phyloP scores from a whole-genome alignment of 2,888 invertebrate species.

The Nycteola revayana region DNA sequence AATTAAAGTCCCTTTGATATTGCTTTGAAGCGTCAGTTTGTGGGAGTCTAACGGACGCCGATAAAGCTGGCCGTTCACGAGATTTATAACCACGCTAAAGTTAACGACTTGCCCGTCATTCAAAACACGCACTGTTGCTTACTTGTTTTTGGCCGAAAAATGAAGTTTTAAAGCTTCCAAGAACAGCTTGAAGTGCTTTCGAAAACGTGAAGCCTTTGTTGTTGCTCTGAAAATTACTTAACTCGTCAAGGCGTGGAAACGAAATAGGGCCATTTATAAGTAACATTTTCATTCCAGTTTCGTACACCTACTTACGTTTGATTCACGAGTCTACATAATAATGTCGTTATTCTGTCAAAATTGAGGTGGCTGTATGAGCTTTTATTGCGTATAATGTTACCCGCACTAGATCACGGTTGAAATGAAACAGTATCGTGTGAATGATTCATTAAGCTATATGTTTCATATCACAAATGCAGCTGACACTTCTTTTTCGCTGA shows the following conservation, averaged over 20 bases:
- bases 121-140: conserved; percentile 63
- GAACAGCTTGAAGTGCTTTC: conserved; percentile 53
- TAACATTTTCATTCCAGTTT: conserved; percentile 14
- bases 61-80: conserved; percentile 63
- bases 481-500: too few relatives aligned
- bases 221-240: conserved; percentile 35
- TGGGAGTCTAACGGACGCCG: conserved; percentile 53
- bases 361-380: conserved; percentile 11
- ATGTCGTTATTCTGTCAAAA: conserved; percentile 15
- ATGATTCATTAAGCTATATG: conserved; percentile 42
- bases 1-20: conserved; percentile 69
- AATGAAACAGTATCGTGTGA: conserved; percentile 27
- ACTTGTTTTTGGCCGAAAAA: conserved; percentile 64
- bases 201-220: conserved; percentile 41
- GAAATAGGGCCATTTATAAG: conserved; percentile 3
- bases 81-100: conserved; percentile 71
- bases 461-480: too few relatives aligned
- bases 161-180: conserved; percentile 54
- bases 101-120: conserved; percentile 67
- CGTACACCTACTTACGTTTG: conserved; percentile 6
- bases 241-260: conserved; percentile 3
- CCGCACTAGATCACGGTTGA: conserved; percentile 28
- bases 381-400: conserved; percentile 17
- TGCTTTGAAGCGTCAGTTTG: conserved; percentile 57
- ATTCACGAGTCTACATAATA: conserved; percentile 13